Base-by-base conservation (phyloP, 2,888 invertebrate genomes). In the Watsonalla binaria region DNA sequence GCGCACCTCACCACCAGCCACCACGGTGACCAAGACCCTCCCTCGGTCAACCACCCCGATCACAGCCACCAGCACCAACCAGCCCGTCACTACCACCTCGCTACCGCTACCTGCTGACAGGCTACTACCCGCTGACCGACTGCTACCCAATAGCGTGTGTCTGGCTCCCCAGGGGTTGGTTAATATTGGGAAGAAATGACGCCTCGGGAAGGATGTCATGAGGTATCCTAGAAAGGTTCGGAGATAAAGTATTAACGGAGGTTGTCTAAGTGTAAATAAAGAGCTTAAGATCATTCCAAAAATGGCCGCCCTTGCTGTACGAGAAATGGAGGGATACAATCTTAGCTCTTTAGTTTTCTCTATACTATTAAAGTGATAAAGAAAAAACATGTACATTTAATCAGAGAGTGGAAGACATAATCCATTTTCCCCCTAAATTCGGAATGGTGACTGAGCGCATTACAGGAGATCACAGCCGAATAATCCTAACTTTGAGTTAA, bases 161-260 rank as follows among this genome's bases (percentile, higher is more conserved):
- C 65, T 91, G 15, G 73, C 81, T 0, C 83, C 87, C n/a, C 90
- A 90, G 55, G 86, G 90, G 0, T 59, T 90, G 33, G 80, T 89
- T 7, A 78, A 84, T 0, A 84, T 89, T 5, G 86, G 84, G 2
- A 91, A 91, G 76, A 91, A 91, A 91, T 91, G 91, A 91, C 91
- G 90, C 56, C 80, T 83, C 70, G 82, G 70, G 54, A 84, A 80
- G 61, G 82, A 84, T 37, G 61, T 74, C 24, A 74, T 74, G 49
- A 80, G 80, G 64, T 75, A 77, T 50, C 80, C 84, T 2, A 82
- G 80, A 59, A 88, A 86, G 58, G 76, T 86, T 35, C 74, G 86
- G 59, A 76, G 84, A 59, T 89, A 80, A 70, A 66, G 11, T 15
- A 9, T 47, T 33, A 9, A 15, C 14, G 6, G 46, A 4, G 37